Evolutionary conservation across 2,888 invertebrate species (phyloP).

Genomic region (Omphaloscelis lunosa): DNA sequence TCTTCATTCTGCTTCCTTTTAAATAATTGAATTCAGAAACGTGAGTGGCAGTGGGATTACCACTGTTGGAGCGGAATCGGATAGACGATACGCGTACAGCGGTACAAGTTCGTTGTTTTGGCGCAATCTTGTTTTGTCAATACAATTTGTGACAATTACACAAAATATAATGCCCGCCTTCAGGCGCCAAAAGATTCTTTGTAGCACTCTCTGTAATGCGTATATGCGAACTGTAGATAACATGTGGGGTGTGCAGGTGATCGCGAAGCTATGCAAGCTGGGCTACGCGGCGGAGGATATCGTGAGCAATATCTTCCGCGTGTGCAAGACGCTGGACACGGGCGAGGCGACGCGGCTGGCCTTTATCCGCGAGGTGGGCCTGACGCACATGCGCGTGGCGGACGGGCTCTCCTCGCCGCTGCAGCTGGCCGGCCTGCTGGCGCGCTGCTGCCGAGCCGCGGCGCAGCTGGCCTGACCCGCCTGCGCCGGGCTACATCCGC

Average conservation of each 20-base stretch:
- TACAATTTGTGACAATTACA: neutral
- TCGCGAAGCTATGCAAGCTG: constrained; percentile 97
- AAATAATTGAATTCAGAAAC: neutral
- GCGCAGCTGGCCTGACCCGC: constrained; percentile 10
- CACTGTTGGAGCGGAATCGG: too few relatives aligned
- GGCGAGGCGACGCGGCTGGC: constrained; percentile 95
- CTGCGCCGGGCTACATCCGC: neutral
- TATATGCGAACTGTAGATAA: neutral
- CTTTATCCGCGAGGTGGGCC: constrained; percentile 95
- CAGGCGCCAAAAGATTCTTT: neutral
- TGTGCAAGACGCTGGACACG: constrained; percentile 96
- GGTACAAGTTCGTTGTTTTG: neutral
- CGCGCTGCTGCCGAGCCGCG: constrained; percentile 92
- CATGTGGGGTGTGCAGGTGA: constrained; percentile 87
- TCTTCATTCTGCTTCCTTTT: neutral
- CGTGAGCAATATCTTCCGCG: constrained; percentile 98
- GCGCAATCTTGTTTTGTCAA: neutral
- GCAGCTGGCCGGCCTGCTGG: constrained; percentile 97
- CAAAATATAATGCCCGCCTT: neutral
- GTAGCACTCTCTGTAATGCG: neutral
- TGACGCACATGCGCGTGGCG: constrained; percentile 92
- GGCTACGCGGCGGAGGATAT: constrained; percentile 99
- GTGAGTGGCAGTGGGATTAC: neutral
- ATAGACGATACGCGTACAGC: neutral
- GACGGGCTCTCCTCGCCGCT: constrained; percentile 97